phyloP scores from a whole-genome alignment of 2,113 vertebrate species.

The Tachuris rubrigastra region DNA sequence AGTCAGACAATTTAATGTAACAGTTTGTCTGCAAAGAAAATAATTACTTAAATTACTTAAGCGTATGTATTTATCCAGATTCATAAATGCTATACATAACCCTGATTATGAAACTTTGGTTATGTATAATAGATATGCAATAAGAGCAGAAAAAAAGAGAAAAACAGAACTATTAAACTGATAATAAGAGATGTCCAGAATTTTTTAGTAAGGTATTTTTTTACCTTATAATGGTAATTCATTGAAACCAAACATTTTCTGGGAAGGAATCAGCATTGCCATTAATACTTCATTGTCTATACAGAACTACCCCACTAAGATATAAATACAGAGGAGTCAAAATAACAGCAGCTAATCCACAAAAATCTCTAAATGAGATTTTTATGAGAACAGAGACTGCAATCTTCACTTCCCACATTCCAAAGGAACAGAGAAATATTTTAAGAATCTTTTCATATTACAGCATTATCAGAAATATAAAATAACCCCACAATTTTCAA shows the following conservation, averaged over 20 bases:
- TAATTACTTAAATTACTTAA: conserved; percentile 11
- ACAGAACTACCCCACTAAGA: neutral
- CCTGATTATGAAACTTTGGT: neutral
- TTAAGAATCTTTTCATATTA: conserved; percentile 11
- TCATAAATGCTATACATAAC: neutral
- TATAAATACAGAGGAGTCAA: neutral
- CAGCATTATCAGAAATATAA: neutral
- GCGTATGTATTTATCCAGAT: neutral
- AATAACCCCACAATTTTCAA: neutral
- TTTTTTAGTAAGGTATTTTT: neutral
- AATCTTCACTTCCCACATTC: neutral
- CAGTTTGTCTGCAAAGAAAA: neutral
- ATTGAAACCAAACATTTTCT: neutral
- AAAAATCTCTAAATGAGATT: too few species aligned
- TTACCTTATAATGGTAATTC: neutral
- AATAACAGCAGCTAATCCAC: neutral
- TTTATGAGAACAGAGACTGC: neutral
- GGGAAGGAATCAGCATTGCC: neutral
- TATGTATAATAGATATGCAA: neutral
- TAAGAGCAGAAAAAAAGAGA: neutral
- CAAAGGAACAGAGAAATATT: neutral
- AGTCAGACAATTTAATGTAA: neutral
- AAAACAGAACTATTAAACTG: neutral
- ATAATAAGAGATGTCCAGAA: neutral
- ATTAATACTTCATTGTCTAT: neutral